Evolutionary conservation across 53 echinoderm and acorn worm genomes (phyloP), one percentile per base, ranked within the genome.

Genomic region (Mesocentrotus franciscanus): DNA sequence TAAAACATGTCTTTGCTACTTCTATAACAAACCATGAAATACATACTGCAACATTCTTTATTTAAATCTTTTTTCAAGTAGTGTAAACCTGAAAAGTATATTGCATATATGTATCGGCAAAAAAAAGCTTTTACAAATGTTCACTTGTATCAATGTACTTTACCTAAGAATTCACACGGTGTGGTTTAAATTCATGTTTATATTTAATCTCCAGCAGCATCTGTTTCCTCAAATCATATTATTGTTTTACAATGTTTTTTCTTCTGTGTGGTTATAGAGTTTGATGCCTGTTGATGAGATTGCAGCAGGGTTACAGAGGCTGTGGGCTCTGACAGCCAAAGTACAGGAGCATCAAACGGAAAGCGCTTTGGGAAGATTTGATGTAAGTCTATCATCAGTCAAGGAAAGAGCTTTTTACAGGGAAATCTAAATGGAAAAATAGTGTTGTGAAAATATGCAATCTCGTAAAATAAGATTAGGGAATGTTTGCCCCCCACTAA

Each of bases 291-390:
- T 96, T 49, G 97, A 98, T 89, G 96, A 96, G 60, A 95, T 98
- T 39, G 96, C 99, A 60, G 97, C 96, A 49, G 97, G 97, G 8
- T 84, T 98, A 78, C 99, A 98, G 89, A 95, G 96, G 29, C 87
- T 98, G 33, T 98, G 99, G 99, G 99, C 97, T 36, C 61, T 98
- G 17, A 98, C 99, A 22, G 97, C 98, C 64, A 97, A 97, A 24
- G 95, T 98, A 59, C 96, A 96, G 70, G 95, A 92, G 39, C 93
- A 97, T 58, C 99, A 98, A 95, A 98, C 99, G 1, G 95, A 97
- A 58, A 95, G 96, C 71, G 96, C 98, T 60, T 96, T 98, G 0
- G 99, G 99, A 59, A 96, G 99, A 96, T 98, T 96, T 95, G 99
- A 98, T 96, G 99, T 98, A 95, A 98, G 99, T 98, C 76, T 64